A percentile compares a stretch with the other conserved stretches of the same genome.
Conservation (phyloP, 2,888 invertebrate genomes). For the Dusona sp. region DNA sequence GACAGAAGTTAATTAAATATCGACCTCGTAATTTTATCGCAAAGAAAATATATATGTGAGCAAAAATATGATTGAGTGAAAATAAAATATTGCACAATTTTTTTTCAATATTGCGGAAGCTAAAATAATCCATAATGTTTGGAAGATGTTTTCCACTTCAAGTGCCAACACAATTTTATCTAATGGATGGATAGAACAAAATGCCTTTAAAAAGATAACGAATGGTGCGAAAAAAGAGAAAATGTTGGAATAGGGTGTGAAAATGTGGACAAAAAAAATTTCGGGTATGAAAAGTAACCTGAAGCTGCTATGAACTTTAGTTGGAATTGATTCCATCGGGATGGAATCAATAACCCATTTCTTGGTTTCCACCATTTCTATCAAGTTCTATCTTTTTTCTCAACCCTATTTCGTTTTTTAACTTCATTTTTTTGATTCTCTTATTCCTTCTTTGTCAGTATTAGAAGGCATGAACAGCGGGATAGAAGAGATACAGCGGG, state of each 20-base stretch:
- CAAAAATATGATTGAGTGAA: not conserved
- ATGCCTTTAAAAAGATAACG: not conserved
- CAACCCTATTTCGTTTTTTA: not conserved
- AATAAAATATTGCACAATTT: not conserved
- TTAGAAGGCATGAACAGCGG: slow-evolving; percentile 32
- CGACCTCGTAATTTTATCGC: no score
- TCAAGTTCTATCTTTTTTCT: slow-evolving; percentile 53
- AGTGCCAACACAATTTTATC: not conserved
- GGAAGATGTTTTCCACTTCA: not conserved
- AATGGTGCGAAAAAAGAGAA: not conserved
- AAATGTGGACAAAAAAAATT: slow-evolving; percentile 8
- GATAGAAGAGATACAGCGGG: slow-evolving; percentile 8
- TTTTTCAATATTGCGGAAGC: not conserved
- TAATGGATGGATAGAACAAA: not conserved
- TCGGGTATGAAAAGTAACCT: slow-evolving; percentile 57
- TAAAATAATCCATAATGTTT: not conserved
- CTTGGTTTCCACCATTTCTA: slow-evolving; percentile 39
- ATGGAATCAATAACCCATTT: slow-evolving; percentile 66
- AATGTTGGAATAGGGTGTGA: not conserved
- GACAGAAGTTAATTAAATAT: no score
- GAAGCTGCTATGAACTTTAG: slow-evolving; percentile 54
- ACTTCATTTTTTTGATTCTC: slow-evolving; percentile 56
- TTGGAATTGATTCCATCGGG: slow-evolving; percentile 64
- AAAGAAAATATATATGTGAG: no score
- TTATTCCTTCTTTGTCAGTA: slow-evolving; percentile 57